Conservation (phyloP, 2,888 invertebrate species). For the Dolomedes plantarius region DNA sequence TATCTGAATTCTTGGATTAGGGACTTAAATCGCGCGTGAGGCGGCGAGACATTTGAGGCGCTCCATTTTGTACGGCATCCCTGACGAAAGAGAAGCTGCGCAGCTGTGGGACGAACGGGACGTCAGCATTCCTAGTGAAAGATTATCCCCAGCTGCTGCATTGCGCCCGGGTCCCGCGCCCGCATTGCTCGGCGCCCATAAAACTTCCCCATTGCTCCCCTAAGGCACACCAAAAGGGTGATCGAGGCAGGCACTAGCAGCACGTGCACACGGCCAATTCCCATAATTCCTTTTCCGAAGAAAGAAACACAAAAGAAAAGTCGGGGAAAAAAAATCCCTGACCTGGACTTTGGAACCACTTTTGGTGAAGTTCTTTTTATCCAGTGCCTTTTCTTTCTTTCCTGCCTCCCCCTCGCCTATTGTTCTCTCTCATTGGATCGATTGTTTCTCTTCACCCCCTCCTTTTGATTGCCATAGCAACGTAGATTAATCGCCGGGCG, state of each 20-base stretch:
- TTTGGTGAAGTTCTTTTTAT: constrained; percentile 69
- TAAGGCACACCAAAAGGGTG: constrained; percentile 67
- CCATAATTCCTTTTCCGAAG: constrained; percentile 61
- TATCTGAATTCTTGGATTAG: neutral
- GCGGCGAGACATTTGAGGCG: constrained; percentile 37
- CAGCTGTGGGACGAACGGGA: constrained; percentile 50
- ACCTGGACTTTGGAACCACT: constrained; percentile 67
- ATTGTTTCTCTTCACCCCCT: constrained; percentile 32
- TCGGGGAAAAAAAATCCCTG: constrained; percentile 40
- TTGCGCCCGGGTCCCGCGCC: constrained; percentile 58
- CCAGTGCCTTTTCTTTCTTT: constrained; percentile 39
- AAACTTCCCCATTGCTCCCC: constrained; percentile 70
- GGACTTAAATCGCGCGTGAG: constrained; percentile 56
- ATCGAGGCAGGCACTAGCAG: constrained; percentile 60
- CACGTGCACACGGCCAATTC: constrained; percentile 68
- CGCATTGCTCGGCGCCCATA: constrained; percentile 62
- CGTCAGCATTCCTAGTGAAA: constrained; percentile 66
- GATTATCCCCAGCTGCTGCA: constrained; percentile 71
- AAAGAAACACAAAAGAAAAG: constrained; percentile 47
- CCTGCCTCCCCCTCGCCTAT: constrained; percentile 26
- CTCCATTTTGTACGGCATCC: constrained; percentile 63
- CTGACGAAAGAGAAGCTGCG: constrained; percentile 5
- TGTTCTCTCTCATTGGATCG: constrained; percentile 63
- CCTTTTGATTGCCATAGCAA: constrained; percentile 62
- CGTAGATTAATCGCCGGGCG: constrained; percentile 67